Evolutionary conservation across 1,140 invertebrate genomes (phyloP), one percentile per base, ranked within the genome.

Genomic region (Caenorhabditis latens): DNA sequence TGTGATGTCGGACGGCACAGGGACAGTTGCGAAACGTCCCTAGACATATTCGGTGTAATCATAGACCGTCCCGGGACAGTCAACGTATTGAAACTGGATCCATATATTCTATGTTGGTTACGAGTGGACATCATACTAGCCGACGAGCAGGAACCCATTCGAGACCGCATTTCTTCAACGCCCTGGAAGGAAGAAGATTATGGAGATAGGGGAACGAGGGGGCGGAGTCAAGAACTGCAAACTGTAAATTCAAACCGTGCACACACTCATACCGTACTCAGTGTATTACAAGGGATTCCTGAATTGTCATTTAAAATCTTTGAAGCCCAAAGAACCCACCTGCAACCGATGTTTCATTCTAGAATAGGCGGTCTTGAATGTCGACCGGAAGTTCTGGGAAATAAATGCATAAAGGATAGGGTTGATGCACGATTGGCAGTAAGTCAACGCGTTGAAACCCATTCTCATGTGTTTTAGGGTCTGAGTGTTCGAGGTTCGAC

Each of bases 331-430:
- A 53, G 53, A 6, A 53, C 21, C 19, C 5, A 89, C 89, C 88
- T 89, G 89, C 16, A 89, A 43, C 1, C 87, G 84, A 53, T 83
- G 65, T 24, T 87, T 86, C 89, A 89, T 89, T 63, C 88, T 83
- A 4, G 88, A 87, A 65, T 89, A 89, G 1, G 94, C 93, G 89
- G 91, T 93, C 42, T 93, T 92, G 90, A 95, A 95, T 48, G 95
- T 95, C 88, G 95, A 75, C n/a, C 95, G 93, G 93, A 96, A 96
- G 93, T 95, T 95, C 90, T 95, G 95, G 4, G 95, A 96, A 95
- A 96, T 96, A 92, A 96, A 96, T 42, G 95, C 95, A 91, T 96
- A 96, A 11, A 96, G 94, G 63, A 96, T 94, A 11, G 95, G 95
- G 93, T 96, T 96, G 86, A 96, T 94, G 90, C 95, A 96, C 91